Evolutionary conservation across 2,797 vertebrate genomes (phyloP).

Genomic region (Cygnus olor): DNA sequence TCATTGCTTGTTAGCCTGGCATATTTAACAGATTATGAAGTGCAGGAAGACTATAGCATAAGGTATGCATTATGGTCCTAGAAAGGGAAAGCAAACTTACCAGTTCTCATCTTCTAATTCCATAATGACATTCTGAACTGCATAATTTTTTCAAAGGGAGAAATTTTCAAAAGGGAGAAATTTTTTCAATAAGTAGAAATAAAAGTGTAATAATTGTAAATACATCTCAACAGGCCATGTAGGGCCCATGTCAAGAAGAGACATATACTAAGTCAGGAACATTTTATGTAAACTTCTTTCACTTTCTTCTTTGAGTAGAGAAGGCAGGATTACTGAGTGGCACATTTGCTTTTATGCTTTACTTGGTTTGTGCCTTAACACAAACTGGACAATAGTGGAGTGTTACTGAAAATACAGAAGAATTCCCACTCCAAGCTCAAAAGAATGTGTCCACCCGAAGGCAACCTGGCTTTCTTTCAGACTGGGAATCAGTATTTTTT

Average conservation of each 20-base stretch:
- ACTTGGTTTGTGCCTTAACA: conserved; percentile 47
- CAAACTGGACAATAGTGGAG: background rate
- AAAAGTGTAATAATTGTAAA: background rate
- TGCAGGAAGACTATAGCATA: background rate
- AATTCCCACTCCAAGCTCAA: background rate
- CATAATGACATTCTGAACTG: too few species aligned
- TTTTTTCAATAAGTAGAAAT: background rate
- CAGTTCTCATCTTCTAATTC: background rate
- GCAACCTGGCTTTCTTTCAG: background rate
- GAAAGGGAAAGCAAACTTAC: background rate
- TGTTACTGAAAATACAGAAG: background rate
- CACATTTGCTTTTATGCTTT: conserved; percentile 3
- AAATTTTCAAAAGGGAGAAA: background rate
- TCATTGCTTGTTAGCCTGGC: background rate
- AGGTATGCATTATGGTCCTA: background rate
- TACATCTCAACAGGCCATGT: background rate
- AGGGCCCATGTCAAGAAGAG: background rate
- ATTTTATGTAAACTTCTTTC: background rate
- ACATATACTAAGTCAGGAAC: background rate
- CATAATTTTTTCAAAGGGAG: too few species aligned
- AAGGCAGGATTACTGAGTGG: background rate
- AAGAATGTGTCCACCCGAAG: background rate
- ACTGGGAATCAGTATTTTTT: background rate
- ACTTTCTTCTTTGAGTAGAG: background rate
- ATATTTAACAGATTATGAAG: background rate